These are phyloP conservation scores for Bathybates hornii DNA, from an alignment of 2,113 vertebrate species.

Conservation along the genomic window DNA sequence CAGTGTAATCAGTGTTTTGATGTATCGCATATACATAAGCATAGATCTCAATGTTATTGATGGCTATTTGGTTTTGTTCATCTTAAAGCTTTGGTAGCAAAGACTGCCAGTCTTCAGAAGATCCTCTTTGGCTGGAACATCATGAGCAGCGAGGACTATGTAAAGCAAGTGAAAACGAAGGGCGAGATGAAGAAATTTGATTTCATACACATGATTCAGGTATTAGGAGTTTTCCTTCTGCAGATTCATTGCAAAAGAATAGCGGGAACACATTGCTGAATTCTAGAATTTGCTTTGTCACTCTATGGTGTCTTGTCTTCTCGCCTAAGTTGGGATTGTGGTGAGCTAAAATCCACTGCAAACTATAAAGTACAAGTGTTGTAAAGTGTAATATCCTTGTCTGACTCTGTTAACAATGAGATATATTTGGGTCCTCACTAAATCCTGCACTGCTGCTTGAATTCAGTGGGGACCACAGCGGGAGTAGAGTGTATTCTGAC, in stretches of 20 bases:
- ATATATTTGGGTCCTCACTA: not conserved
- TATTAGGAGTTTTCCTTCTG: conserved; percentile 26
- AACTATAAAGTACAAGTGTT: not conserved
- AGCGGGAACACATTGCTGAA: not conserved
- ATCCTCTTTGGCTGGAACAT: conserved; percentile 80
- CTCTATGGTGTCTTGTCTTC: not conserved
- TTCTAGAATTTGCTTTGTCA: not conserved
- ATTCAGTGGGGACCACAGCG: not conserved
- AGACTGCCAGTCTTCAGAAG: conserved; percentile 71
- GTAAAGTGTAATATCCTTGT: not conserved
- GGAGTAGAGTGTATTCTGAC: not conserved
- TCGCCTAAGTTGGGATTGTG: not conserved
- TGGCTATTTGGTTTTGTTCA: not conserved
- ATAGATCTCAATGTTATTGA: not conserved
- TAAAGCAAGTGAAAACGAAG: conserved; percentile 68
- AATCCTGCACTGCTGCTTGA: not conserved
- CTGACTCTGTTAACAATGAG: not conserved
- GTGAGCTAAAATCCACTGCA: not conserved
- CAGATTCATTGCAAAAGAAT: not conserved
- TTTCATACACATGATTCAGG: conserved; percentile 92
- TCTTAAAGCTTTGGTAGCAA: conserved; percentile 71
- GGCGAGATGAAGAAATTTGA: conserved; percentile 76
- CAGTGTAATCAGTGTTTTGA: not conserved
- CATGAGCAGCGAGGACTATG: conserved; percentile 76
- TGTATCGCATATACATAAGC: not conserved